phyloP scores from a whole-genome alignment of 2,113 vertebrate species.

The Sorex fumeus region DNA sequence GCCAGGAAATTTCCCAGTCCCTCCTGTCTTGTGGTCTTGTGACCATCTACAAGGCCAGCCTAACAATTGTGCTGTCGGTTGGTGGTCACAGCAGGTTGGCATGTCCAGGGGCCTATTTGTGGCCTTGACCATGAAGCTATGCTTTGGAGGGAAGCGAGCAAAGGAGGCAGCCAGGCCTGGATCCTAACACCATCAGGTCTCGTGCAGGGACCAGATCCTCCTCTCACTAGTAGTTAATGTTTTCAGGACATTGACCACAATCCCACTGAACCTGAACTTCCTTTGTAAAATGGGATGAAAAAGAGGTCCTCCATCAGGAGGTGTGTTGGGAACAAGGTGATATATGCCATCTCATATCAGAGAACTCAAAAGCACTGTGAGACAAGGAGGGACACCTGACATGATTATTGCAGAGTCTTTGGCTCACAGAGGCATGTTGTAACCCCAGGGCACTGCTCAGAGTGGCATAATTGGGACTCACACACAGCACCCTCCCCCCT shows the following conservation, averaged over 20 bases:
- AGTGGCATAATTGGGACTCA: background rate
- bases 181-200: background rate
- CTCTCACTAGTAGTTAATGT: background rate
- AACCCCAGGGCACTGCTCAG: background rate
- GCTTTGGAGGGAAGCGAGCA: background rate
- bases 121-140: background rate
- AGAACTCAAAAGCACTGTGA: background rate
- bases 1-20: constrained; percentile 60
- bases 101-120: background rate
- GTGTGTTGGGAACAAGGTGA: background rate
- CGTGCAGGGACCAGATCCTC: background rate
- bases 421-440: background rate
- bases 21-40: background rate
- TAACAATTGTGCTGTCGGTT: background rate
- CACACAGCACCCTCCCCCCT: background rate
- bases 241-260: background rate
- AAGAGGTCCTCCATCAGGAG: background rate
- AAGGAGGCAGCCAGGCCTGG: background rate
- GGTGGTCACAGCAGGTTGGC: background rate
- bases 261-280: background rate
- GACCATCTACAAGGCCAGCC: background rate
- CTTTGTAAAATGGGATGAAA: background rate
- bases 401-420: background rate
- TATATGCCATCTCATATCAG: background rate
- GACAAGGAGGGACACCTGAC: background rate